These are phyloP conservation scores for Hypsibius dujardini DNA, from an alignment of 1,140 invertebrate genomes.

Conservation along the genomic window DNA sequence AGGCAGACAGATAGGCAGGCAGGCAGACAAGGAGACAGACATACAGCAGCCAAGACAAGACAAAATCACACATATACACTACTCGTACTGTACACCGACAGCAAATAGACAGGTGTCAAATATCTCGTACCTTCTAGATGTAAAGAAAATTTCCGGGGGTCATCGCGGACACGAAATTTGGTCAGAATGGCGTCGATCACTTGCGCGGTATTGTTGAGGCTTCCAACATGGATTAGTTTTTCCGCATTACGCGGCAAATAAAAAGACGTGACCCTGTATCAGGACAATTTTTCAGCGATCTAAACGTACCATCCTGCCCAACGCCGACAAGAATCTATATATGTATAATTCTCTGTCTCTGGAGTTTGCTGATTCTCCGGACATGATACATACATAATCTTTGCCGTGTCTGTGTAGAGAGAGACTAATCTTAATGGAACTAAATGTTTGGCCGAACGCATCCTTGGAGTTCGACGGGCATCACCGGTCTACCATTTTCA, in stretches of 20 bases:
- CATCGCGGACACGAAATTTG: slow-evolving; percentile 6
- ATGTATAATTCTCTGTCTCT: neutral
- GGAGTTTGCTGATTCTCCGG: neutral
- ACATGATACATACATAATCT: too few relatives aligned
- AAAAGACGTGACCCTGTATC: slow-evolving; percentile 10
- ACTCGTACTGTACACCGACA: too few relatives aligned
- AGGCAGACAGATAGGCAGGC: too few relatives aligned
- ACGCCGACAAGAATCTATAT: neutral
- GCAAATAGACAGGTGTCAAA: too few relatives aligned
- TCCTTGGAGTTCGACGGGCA: too few relatives aligned
- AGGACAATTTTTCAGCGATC: neutral
- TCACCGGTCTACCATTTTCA: too few relatives aligned
- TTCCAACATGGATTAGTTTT: slow-evolving; percentile 4
- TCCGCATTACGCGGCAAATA: slow-evolving; percentile 6
- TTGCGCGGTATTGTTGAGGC: neutral
- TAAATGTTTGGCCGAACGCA: too few relatives aligned
- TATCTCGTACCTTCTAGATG: slow-evolving; percentile 1
- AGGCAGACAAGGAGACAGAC: too few relatives aligned
- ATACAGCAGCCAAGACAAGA: too few relatives aligned
- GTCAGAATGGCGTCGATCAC: slow-evolving; percentile 2
- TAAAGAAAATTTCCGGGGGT: slow-evolving; percentile 3
- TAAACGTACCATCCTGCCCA: neutral
- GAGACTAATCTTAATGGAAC: too few relatives aligned
- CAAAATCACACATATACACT: too few relatives aligned
- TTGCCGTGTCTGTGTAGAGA: too few relatives aligned